phyloP scores from a whole-genome alignment of 2,888 invertebrate species.

The Meloe dianella region DNA sequence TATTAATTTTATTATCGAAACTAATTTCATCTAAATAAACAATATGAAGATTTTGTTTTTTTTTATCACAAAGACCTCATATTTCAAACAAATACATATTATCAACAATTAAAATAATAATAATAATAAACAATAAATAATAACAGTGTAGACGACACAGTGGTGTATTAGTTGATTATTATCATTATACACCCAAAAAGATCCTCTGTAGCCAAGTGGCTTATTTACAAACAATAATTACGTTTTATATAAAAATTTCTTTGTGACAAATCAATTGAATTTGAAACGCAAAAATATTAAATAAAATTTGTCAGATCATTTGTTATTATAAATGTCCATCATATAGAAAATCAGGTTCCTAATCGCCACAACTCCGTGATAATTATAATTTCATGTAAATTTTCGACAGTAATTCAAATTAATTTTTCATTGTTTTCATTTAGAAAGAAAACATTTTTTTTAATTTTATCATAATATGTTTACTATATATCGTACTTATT shows the following conservation, averaged over 20 bases:
- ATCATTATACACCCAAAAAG: neutral
- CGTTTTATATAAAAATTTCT: neutral
- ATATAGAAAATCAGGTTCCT: slow-evolving; percentile 10
- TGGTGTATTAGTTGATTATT: neutral
- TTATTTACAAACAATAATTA: slow-evolving; percentile 1
- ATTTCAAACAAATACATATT: neutral
- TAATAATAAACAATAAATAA: neutral
- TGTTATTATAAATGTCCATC: slow-evolving; percentile 6
- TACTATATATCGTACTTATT: neutral
- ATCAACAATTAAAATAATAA: neutral
- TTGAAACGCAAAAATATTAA: slow-evolving; percentile 9
- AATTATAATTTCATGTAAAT: slow-evolving; percentile 14
- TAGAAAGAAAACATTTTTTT: too few relatives aligned
- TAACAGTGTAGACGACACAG: neutral
- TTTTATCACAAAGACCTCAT: neutral
- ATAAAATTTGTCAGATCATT: slow-evolving; percentile 1
- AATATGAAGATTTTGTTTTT: neutral
- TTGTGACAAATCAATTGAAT: neutral
- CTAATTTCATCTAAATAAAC: neutral
- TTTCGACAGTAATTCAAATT: slow-evolving; percentile 9
- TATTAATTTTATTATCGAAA: neutral
- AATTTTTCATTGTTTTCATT: too few relatives aligned
- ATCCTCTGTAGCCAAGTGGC: neutral
- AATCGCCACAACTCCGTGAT: neutral
- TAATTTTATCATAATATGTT: neutral